Base-by-base conservation (phyloP, 2,888 invertebrate genomes). In the Taenaris catops region DNA sequence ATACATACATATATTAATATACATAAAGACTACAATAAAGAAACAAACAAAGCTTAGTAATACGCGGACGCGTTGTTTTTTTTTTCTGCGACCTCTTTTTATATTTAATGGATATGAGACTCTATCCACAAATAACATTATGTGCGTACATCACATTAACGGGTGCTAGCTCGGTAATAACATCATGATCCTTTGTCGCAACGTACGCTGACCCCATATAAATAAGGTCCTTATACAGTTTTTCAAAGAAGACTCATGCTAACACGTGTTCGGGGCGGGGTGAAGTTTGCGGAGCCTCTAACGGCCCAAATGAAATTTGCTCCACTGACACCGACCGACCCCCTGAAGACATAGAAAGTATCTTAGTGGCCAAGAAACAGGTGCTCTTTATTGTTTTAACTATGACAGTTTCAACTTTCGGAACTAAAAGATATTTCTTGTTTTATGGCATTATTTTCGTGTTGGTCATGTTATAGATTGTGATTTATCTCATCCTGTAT, bases 181-280 rank as follows among this genome's bases (percentile, higher is more conserved):
- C 63, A 79, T 79, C 75, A 76, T 75, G 75, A 70, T 73, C 72
- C 67, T 78, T 56, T 59, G 79, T 78, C 70, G 70, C 66, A 53
- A 52, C 65, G 71, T 65, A 83, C 83, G 83, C 72, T 73, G 59
- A 75, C 63, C 75, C 74, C 81, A 84, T 81, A 84, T 74, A 83
- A 83, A 84, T 81, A 81, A 79, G 84, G 71, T 66, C 59, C 64
- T 76, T 80, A 80, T 72, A 69, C 72, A 78, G 69, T 83, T 81
- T 78, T 84, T 81, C 76, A 75, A 79, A 83, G 79, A 74, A 61
- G 73, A 72, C 56, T 67, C 69, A 62, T 74, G 83, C 74, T 78
- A 83, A 81, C 83, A 81, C 80, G 71, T 81, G 80, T 76, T 73
- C 57, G 48, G 55, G 57, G 70, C 72, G 58, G 64, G 53, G 58